Evolutionary conservation across 1,140 invertebrate genomes (phyloP).

Genomic region (Ips typographus): DNA sequence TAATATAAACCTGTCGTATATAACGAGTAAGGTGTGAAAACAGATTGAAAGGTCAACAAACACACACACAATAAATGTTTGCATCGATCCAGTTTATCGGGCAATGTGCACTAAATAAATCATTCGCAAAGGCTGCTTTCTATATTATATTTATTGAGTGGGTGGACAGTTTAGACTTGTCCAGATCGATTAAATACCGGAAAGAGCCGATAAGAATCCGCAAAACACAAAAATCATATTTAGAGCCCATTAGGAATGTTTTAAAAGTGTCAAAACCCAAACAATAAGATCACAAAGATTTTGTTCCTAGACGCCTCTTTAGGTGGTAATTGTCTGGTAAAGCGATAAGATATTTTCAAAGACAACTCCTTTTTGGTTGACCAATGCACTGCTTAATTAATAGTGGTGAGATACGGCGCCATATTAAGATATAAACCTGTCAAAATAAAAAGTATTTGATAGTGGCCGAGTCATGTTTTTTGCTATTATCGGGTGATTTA

Average conservation of each 20-base stretch:
- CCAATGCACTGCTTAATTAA: constrained; percentile 28
- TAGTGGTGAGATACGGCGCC: constrained; percentile 35
- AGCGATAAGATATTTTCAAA: constrained; percentile 1
- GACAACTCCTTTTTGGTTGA: constrained; percentile 1
- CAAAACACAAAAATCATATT: constrained; percentile 24
- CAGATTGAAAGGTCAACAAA: no score
- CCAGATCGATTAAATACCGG: background rate
- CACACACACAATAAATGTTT: no score
- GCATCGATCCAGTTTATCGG: no score
- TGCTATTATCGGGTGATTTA: constrained; percentile 15
- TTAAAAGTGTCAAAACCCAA: constrained; percentile 14
- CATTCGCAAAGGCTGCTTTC: no score
- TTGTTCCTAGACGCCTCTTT: constrained; percentile 9
- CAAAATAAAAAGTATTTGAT: constrained; percentile 8
- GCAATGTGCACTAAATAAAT: no score
- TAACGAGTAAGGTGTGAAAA: no score
- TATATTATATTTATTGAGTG: no score
- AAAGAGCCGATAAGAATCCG: constrained; percentile 3
- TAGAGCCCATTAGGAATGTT: constrained; percentile 9
- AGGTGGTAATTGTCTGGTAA: constrained; percentile 18
- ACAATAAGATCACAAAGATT: constrained; percentile 5
- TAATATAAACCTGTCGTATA: no score
- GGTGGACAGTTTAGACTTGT: background rate
- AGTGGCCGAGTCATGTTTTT: background rate
- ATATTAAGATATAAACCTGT: constrained; percentile 36